Evolutionary conservation across 2,113 vertebrate species (phyloP), one percentile per base, ranked within the genome.

Genomic region (Coptodon bakossiorum): DNA sequence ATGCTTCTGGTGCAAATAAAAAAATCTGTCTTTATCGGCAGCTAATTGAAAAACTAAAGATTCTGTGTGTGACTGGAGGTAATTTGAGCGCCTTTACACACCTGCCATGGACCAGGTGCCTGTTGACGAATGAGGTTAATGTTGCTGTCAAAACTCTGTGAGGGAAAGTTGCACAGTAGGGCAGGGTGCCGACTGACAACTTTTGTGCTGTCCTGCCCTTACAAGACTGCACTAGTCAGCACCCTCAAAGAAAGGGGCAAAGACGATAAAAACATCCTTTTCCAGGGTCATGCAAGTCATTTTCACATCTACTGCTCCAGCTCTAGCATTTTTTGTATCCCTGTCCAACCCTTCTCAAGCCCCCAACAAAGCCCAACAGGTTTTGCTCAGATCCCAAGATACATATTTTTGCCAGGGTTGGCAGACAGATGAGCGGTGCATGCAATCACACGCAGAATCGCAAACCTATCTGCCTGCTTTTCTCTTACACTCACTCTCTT

Each of bases 241-340:
- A 52, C 91, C 83, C 88, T 90, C 22, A 11, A 82, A 91, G 84
- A 86, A 56, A 38, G 17, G 52, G 40, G 79, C 12, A 2, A 83
- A 92, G 82, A 91, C 88, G 88, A 88, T 91, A 85, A 89, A 85
- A 93, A 89, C 92, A 85, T 90, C 90, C 88, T 92, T 85, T 90
- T 91, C 45, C 40, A 66, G 88, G 91, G 91, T 92, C 89, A 86
- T 53, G 31, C 61, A 48, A 91, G 90, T 93, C 89, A 89, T 54
- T 22, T 71, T 86, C 86, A 71, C 52, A 84, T 90, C 91, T 85
- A 19, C 38, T 11, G 22, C 78, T 80, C 63, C 68, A n/a, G 11
- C 38, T 53, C 38, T 1, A 66, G 82, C 53, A 86, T 81, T 85
- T 91, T 91, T 90, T 78, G 17, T 73, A 3, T 29, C 14, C 31